Percentiles rank a stretch among this genome's conserved stretches.
Evolutionary conservation across 2,113 vertebrate genomes (phyloP).

Genomic region (Corydoras sp.): DNA sequence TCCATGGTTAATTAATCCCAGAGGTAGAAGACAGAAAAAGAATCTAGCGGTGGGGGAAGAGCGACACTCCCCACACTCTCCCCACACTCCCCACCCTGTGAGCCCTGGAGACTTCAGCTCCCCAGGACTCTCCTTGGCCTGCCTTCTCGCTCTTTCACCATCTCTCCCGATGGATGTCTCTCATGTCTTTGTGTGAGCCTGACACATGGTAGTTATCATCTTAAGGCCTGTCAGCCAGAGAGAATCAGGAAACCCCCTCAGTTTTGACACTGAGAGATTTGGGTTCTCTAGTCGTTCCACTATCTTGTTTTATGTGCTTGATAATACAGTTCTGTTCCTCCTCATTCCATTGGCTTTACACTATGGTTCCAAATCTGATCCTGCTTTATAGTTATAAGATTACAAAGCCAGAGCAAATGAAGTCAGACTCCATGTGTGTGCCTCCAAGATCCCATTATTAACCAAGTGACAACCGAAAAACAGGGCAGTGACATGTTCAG

Average conservation of each 20-base stretch:
- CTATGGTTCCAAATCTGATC: no score
- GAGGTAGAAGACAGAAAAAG: slow-evolving; percentile 30
- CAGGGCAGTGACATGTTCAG: no score
- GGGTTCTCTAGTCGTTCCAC: not conserved
- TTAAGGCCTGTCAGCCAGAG: slow-evolving; percentile 3
- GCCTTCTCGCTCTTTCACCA: not conserved
- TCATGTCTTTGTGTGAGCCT: slow-evolving; percentile 11
- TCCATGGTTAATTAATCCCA: slow-evolving; percentile 54
- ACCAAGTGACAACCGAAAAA: no score
- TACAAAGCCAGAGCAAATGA: no score
- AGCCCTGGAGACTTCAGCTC: slow-evolving; percentile 42
- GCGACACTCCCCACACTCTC: not conserved
- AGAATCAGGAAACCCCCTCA: not conserved
- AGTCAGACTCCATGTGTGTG: no score
- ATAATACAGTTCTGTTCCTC: no score
- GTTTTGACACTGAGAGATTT: not conserved
- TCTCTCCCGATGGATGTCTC: not conserved
- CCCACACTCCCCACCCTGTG: slow-evolving; percentile 30
- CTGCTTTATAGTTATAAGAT: not conserved
- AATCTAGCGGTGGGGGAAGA: slow-evolving; percentile 32
- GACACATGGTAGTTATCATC: not conserved
- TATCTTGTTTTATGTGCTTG: not conserved
- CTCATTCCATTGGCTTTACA: no score
- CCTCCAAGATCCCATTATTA: no score
- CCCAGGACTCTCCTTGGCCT: slow-evolving; percentile 25